A percentile compares a stretch with the other conserved stretches of the same genome.
phyloP scores from a whole-genome alignment of 2,797 vertebrate genomes.

The Etheostoma perlongum region DNA sequence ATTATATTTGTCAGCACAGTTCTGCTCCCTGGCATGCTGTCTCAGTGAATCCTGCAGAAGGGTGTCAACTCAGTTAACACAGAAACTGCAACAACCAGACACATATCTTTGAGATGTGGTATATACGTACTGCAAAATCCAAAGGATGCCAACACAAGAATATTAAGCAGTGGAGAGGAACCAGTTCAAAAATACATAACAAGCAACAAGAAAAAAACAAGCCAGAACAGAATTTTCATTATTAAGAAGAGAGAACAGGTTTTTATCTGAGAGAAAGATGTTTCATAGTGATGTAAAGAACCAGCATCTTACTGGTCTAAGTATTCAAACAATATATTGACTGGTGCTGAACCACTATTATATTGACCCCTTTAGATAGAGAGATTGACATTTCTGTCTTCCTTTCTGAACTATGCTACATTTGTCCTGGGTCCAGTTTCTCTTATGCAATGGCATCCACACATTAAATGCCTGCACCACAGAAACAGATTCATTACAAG shows the following conservation, averaged over 20 bases:
- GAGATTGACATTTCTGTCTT: neutral
- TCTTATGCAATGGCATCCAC: neutral
- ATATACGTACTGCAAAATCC: neutral
- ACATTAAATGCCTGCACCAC: neutral
- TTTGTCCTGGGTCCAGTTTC: neutral
- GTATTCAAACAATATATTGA: neutral
- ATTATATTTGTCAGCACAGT: neutral
- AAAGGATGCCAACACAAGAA: neutral
- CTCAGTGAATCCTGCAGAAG: neutral
- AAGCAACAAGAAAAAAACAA: neutral
- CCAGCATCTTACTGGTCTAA: neutral
- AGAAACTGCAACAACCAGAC: neutral
- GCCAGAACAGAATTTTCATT: neutral
- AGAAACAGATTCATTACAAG: neutral
- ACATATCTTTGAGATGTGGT: neutral
- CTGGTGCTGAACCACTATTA: neutral
- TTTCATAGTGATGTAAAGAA: neutral
- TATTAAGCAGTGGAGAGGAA: neutral
- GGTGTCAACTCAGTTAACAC: neutral
- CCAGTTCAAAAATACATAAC: neutral
- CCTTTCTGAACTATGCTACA: neutral
- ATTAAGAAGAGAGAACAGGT: neutral
- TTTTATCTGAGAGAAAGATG: constrained; percentile 3
- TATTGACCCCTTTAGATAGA: neutral
- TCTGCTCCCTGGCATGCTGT: neutral